Evolutionary conservation across 1,140 invertebrate species (phyloP), one percentile per base, ranked within the genome.

Genomic region (Amyelois transitella): DNA sequence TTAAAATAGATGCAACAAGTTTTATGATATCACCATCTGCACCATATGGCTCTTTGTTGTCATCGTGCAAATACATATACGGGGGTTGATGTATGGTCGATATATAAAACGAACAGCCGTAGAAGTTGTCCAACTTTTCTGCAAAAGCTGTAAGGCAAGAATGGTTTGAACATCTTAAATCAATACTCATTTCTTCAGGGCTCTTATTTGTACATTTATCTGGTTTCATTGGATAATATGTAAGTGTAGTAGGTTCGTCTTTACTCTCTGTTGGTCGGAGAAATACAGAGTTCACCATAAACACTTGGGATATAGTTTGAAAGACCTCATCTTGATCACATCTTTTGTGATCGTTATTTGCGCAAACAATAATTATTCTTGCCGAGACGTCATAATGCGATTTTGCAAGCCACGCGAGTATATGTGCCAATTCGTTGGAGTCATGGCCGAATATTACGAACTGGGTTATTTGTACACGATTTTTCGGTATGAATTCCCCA

Each of bases 31-130:
- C 69, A 18, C 72, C 80, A 53, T 83, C 77, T 17, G 51, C 59
- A 17, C 78, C 80, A 8, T 53, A 43, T 0, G 60, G 53, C 6
- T 64, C 43, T 21, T 38, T 50, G 6, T 62, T 66, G 6, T 54
- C 59, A 43, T 78, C 75, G 18, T 65, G 48, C 2, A 78, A 52
- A 51, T 70, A 64, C 75, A 80, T 81, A 43, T 75, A 83, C 0
- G 80, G 80, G 14, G 69, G 72, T 51, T 83, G 76, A 25, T 80
- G 67, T 17, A 80, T 66, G 2, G 75, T 81, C 2, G 80, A 80
- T 19, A 80, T 55, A 22, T 62, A 64, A 7, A 81, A 50, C 3
- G 68, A 60, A 56, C 77, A 83, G 52, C 55, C 53, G 19, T 74
- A 48, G 21, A 81, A 67, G 58, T 81, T 77, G 1, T 25, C 56